These are phyloP conservation scores for Caenorhabditis becei DNA, from an alignment of 2,888 invertebrate genomes.

Conservation along the genomic window DNA sequence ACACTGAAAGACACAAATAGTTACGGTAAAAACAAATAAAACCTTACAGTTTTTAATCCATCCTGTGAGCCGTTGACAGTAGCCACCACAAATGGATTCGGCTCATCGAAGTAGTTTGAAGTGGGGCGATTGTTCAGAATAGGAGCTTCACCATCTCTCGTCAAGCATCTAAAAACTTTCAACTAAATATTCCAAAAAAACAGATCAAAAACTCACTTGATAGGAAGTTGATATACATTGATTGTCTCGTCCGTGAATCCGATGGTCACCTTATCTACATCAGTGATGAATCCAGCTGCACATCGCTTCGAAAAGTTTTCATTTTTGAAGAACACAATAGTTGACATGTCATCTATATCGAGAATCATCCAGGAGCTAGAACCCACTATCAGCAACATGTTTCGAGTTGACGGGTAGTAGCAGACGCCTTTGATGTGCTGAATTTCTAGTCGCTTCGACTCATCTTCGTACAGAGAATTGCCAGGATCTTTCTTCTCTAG, in stretches of 20 bases:
- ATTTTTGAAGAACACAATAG: conserved; percentile 69
- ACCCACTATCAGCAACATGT: conserved; percentile 96
- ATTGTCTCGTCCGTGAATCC: conserved; percentile 98
- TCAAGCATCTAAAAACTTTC: conserved; percentile 81
- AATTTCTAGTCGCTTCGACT: conserved; percentile 96
- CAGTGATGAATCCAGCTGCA: conserved; percentile 79
- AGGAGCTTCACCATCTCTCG: conserved; percentile 12
- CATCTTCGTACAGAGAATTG: conserved; percentile 89
- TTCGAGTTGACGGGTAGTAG: conserved; percentile 87
- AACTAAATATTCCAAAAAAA: not conserved
- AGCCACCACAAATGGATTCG: conserved; percentile 77
- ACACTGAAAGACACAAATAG: conserved; percentile 51
- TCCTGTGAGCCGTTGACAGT: conserved; percentile 67
- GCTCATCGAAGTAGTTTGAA: conserved; percentile 67
- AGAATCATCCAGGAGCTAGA: conserved; percentile 96
- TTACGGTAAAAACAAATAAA: not conserved
- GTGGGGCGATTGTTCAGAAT: conserved; percentile 19
- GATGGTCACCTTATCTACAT: conserved; percentile 86
- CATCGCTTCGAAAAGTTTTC: conserved; percentile 60
- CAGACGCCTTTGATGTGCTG: conserved; percentile 85
- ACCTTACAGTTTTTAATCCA: conserved; percentile 28
- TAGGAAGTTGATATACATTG: conserved; percentile 94
- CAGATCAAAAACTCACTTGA: conserved; percentile 88
- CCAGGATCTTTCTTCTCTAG: conserved; percentile 75
- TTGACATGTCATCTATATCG: conserved; percentile 90